phyloP scores from a whole-genome alignment of 2,888 invertebrate genomes.

The Agriopis leucophaearia region DNA sequence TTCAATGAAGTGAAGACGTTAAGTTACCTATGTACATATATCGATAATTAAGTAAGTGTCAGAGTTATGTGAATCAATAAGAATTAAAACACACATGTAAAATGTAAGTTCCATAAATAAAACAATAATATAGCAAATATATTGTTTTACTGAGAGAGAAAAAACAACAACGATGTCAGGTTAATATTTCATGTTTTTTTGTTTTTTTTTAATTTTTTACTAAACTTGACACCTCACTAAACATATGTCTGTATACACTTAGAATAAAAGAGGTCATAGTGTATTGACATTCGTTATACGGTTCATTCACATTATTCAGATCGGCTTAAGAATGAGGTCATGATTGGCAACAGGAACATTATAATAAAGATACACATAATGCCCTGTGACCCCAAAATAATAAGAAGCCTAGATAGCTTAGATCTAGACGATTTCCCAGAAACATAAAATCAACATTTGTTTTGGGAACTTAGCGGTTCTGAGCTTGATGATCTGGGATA shows the following conservation, averaged over 20 bases:
- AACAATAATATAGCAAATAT: no score
- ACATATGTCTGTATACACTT: neutral
- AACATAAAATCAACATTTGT: neutral
- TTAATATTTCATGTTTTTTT: no score
- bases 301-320: conserved; percentile 14
- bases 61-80: no score
- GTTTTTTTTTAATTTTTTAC: no score
- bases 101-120: no score
- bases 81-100: no score
- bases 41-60: no score
- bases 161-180: no score
- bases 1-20: no score
- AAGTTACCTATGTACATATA: no score
- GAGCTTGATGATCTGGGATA: conserved; percentile 14
- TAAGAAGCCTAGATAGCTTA: neutral
- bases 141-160: no score
- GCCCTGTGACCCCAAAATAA: neutral
- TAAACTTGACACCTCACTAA: no score
- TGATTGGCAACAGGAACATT: conserved; percentile 17
- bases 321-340: conserved; percentile 13
- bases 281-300: conserved; percentile 19
- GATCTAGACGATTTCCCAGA: conserved; percentile 1
- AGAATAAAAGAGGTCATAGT: conserved; percentile 18
- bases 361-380: conserved; percentile 1
- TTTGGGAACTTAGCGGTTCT: conserved; percentile 5